Evolutionary conservation across 2,113 vertebrate genomes (phyloP).

Genomic region (Ciconia boyciana): DNA sequence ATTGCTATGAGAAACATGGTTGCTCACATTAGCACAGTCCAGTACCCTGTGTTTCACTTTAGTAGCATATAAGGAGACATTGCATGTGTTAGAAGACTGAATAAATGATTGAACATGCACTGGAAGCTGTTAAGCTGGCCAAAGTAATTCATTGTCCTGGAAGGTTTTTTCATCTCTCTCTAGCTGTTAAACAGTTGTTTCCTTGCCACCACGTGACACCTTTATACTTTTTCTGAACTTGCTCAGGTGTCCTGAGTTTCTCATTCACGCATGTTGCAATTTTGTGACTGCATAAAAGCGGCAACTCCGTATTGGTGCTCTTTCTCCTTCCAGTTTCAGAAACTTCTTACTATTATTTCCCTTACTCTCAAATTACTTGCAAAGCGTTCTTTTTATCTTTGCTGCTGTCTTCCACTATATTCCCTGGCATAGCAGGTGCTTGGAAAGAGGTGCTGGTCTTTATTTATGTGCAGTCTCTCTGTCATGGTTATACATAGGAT

Average conservation of each 20-base stretch:
- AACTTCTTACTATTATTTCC: neutral
- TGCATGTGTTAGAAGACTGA: neutral
- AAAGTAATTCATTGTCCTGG: neutral
- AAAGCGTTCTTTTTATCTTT: neutral
- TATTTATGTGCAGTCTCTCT: neutral
- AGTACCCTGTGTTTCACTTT: neutral
- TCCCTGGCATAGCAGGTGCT: neutral
- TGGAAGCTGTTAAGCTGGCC: neutral
- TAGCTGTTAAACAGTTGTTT: neutral
- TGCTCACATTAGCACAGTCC: neutral
- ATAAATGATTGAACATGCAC: neutral
- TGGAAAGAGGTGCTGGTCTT: neutral
- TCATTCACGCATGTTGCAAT: neutral
- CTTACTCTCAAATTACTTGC: neutral
- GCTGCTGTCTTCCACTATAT: neutral
- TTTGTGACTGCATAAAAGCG: neutral
- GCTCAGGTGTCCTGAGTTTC: neutral
- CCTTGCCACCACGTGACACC: too few relatives aligned
- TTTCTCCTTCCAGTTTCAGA: neutral
- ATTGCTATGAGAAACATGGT: neutral
- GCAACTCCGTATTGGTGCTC: neutral
- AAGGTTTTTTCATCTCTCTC: neutral
- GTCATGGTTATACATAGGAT: neutral
- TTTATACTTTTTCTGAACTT: neutral
- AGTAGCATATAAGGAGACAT: neutral